These are phyloP conservation scores for Ormyrus labotus DNA, from an alignment of 2,888 invertebrate species.

Conservation along the genomic window DNA sequence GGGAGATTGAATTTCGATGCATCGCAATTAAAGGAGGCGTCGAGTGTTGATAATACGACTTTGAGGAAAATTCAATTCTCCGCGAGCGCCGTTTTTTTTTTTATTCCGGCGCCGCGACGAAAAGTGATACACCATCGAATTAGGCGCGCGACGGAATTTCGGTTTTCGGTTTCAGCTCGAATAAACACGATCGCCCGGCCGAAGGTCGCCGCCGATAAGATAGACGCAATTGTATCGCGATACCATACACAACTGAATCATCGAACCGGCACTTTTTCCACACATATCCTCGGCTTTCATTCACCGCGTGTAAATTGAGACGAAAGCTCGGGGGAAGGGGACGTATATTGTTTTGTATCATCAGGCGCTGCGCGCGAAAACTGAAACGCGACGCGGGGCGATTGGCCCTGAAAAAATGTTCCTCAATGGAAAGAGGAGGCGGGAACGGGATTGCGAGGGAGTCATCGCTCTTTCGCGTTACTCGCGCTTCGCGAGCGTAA, in stretches of 20 bases:
- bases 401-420: slow-evolving; percentile 24
- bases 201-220: background rate
- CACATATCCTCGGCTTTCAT: background rate
- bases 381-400: no score
- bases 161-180: background rate
- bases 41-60: slow-evolving; percentile 36
- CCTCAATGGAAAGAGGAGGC: slow-evolving; percentile 27
- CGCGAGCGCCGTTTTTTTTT: background rate
- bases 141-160: background rate
- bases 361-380: background rate
- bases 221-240: background rate
- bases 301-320: background rate
- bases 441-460: background rate
- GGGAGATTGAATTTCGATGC: slow-evolving; percentile 51
- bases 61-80: slow-evolving; percentile 1
- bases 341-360: no score
- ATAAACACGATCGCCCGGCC: no score
- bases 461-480: slow-evolving; percentile 9
- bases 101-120: background rate
- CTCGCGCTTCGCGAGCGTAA: background rate
- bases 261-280: background rate
- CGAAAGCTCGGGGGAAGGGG: no score
- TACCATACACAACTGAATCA: background rate
- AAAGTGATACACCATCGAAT: slow-evolving; percentile 1
- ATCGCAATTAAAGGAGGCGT: slow-evolving; percentile 41